phyloP scores from a whole-genome alignment of 2,888 invertebrate genomes.

The Stenoptilia bipunctidactyla region DNA sequence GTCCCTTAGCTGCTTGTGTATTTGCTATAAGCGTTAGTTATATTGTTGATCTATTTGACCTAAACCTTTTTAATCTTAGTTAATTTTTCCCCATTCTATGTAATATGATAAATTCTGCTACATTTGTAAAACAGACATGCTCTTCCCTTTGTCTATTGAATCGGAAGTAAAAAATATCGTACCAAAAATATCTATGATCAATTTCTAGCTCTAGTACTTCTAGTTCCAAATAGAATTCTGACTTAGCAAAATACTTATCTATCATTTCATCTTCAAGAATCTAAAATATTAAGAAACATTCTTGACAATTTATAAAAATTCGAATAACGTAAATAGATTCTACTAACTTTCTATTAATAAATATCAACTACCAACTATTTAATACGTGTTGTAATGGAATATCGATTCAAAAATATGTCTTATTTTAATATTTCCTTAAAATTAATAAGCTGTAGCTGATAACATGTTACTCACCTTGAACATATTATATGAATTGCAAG shows the following conservation, averaged over 20 bases:
- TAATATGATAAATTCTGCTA: too few relatives aligned
- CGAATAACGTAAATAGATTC: background rate
- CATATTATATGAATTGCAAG: constrained; percentile 25
- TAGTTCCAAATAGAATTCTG: background rate
- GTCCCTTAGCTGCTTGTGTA: constrained; percentile 61
- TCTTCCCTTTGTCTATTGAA: constrained; percentile 51
- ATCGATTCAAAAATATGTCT: constrained; percentile 34
- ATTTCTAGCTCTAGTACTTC: too few relatives aligned
- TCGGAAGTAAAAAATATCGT: constrained; percentile 36
- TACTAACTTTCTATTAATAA: constrained; percentile 23
- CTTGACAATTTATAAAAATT: background rate
- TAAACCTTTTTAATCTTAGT: too few relatives aligned
- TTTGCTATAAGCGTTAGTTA: constrained; percentile 58
- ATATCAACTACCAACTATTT: too few relatives aligned
- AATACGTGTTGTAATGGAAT: constrained; percentile 65
- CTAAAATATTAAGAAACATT: background rate
- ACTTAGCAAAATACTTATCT: background rate
- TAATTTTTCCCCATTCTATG: too few relatives aligned
- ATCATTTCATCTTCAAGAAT: background rate
- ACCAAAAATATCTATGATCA: too few relatives aligned
- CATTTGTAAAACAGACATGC: constrained; percentile 29
- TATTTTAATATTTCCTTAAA: constrained; percentile 30
- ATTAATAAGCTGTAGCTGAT: constrained; percentile 22
- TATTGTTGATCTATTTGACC: too few relatives aligned
- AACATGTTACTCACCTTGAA: constrained; percentile 32